Base-by-base conservation (phyloP, 2,888 invertebrate genomes). In the Parnassius apollo region DNA sequence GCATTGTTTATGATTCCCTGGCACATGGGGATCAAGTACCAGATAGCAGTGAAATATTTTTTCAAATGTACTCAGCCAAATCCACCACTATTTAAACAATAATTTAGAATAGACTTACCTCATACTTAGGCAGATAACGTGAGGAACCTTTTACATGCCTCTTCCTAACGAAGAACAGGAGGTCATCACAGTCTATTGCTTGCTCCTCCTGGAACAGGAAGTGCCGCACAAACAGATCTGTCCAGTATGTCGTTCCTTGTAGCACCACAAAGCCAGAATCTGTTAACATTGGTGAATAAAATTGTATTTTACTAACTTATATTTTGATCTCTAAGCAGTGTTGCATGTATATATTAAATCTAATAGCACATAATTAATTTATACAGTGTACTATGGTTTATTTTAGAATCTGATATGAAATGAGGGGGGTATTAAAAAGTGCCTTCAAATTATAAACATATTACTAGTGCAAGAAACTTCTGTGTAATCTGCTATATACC, bases 211-310 rank as follows among this genome's bases (percentile, higher is more conserved):
- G 97, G 82, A 98, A 98, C 59, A 98, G 93, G 86, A 98, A 98
- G 92, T 98, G 97, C 12, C 97, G 94, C 69, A 98, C 97, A 88
- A 98, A 98, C 71, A 98, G 93, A 86, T 98, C 97, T 59, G 98
- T 98, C 98, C 98, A 98, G 81, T 98, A 98, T 2, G 97, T 97
- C 65, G 97, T 97, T 49, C 97, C 97, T 88, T 97, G 97, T 13
- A 98, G 94, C 86, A 98, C 95, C 69, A 98, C 98, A 91, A 98
- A 98, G 54, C 97, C 97, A 42, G 96, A 96, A 86, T 97, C 97
- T 97, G 92, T 59, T 76, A 67, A 64, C 22, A 56, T 64, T 55
- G 51, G 42, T 25, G 8, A n/a, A 53, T 13, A 54, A 49, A 45
- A 49, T 25, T 12, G 22, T 3, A 62, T 55, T 59, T 52, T 35